Conservation (phyloP, 2,797 vertebrate genomes). For the Sandelia bainsii region DNA sequence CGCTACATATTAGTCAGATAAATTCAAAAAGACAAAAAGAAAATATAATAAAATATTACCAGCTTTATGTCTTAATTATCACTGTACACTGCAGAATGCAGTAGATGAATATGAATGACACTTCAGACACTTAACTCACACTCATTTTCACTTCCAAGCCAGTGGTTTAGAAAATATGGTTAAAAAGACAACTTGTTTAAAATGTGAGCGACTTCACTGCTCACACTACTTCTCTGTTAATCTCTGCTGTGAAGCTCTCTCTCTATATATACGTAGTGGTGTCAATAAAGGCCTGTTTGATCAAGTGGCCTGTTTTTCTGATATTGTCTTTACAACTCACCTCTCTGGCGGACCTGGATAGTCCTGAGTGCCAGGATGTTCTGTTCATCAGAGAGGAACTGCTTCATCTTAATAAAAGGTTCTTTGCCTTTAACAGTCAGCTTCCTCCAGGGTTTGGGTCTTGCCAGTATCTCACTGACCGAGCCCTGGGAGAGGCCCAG, state of each 20-base stretch:
- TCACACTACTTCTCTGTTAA: background rate
- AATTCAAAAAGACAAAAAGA: background rate
- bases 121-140: background rate
- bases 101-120: slow-evolving; percentile 11
- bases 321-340: slow-evolving; percentile 80
- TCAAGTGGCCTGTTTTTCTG: background rate
- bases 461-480: slow-evolving; percentile 97
- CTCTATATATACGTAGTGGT: background rate
- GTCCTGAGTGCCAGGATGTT: slow-evolving; percentile 97
- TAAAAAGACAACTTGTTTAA: background rate
- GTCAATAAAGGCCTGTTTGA: background rate
- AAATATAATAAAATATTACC: too few relatives aligned
- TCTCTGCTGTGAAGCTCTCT: background rate
- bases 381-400: slow-evolving; percentile 98
- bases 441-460: slow-evolving; percentile 99
- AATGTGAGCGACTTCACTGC: background rate
- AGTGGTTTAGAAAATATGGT: background rate
- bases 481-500: slow-evolving; percentile 98
- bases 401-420: slow-evolving; percentile 99
- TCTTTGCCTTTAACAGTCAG: slow-evolving; percentile 99
- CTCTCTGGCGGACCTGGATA: slow-evolving; percentile 99
- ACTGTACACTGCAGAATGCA: background rate
- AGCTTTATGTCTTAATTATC: background rate
- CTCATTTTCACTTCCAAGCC: background rate
- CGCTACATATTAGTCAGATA: background rate